Base-by-base conservation (phyloP, 64 coral and sea anemone genomes). In the Hydrozoanthus tunicans region DNA sequence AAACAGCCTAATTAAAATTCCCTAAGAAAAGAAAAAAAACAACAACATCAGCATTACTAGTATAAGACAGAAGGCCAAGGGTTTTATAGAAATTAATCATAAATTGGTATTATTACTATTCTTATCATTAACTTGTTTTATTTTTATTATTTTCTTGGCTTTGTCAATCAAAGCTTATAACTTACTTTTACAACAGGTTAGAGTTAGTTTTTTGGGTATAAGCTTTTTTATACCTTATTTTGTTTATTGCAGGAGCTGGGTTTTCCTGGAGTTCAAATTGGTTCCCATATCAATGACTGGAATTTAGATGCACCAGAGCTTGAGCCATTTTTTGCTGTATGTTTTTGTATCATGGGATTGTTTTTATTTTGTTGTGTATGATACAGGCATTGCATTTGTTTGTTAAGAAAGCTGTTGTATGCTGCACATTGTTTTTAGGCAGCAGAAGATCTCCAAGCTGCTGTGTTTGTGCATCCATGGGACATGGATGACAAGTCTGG, bases 401-500 rank as follows among this genome's bases (percentile, higher is more conserved):
- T 26, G 7, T 54, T 53, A 58, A 26, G 12, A 59, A 3, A 5
- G 1, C 5, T 13, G 7, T n/a, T 15, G 68, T 79, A 66, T 77
- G 3, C 54, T 0, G 17, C 11, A 11, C 81, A 17, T 85, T 82
- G 9, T 62, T 24, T 68, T 56, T 11, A 99, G 97, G 90, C 83
- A 53, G 94, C 97, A 76, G 97, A 99, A 59, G 77, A 99, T 65
- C 74, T 99, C 7, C 90, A 71, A 52, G 92, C 92, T 79, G 91
- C 91, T 55, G 60, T 99, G 64, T 99, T 99, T 94, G 75, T 99
- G 7, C 97, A 99, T 86, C 97, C 97, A 6, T 99, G 97, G 97
- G 97, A 99, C 62, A 96, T 99, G 94, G 91, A 76, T 76, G 26
- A 93, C 75, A 90, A 92, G 80, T 79, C 83, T 66, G 94, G 92